Conservation (phyloP, 2,797 vertebrate genomes). For the Pygocentrus nattereri region DNA sequence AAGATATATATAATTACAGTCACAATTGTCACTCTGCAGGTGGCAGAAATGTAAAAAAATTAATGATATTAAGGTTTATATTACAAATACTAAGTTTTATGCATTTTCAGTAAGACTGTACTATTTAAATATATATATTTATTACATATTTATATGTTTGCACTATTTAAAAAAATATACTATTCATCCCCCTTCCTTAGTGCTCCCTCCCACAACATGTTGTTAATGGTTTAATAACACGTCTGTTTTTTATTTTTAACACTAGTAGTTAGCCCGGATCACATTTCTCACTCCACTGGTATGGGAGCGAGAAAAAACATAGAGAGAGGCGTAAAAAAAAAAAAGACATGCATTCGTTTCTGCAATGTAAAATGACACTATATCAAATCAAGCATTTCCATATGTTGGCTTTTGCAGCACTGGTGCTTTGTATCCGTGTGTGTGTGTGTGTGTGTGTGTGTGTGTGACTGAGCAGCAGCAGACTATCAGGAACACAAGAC, state of each 20-base stretch:
- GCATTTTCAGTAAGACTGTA: too few species aligned
- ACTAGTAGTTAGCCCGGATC: conserved; percentile 91
- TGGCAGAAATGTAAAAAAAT: background rate
- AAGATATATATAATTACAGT: too few species aligned
- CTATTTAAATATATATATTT: too few species aligned
- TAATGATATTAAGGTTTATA: too few species aligned
- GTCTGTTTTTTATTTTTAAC: conserved; percentile 89
- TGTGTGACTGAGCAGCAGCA: conserved; percentile 55
- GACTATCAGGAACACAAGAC: conserved; percentile 25
- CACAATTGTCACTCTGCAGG: too few species aligned
- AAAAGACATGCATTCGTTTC: conserved; percentile 92
- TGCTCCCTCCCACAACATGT: conserved; percentile 61
- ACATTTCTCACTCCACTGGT: conserved; percentile 90
- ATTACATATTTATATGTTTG: too few species aligned
- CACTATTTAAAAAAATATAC: background rate
- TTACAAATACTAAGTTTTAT: too few species aligned
- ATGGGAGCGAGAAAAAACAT: conserved; percentile 70
- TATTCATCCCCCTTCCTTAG: conserved; percentile 36
- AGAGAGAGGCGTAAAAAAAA: conserved; percentile 62
- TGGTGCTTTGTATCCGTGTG: conserved; percentile 46
- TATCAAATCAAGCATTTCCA: conserved; percentile 99
- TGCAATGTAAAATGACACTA: conserved; percentile 99
- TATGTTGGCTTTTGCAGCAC: conserved; percentile 85
- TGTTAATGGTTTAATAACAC: conserved; percentile 92
- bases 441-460: conserved; percentile 51